These are phyloP conservation scores for Dendroctonus ponderosae DNA, from an alignment of 1,140 invertebrate genomes.

Conservation along the genomic window DNA sequence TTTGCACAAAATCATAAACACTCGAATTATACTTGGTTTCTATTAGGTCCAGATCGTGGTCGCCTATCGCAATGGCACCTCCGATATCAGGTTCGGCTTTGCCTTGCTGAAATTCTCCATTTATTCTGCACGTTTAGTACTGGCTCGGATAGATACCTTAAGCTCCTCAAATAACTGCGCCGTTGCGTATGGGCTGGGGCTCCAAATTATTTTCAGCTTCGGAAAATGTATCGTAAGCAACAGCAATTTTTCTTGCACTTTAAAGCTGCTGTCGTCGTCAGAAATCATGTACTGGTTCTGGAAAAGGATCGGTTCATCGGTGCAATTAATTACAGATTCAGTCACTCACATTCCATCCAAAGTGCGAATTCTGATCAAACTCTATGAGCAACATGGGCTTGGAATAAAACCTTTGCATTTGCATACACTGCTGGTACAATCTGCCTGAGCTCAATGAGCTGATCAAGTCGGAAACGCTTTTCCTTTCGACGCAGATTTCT, in stretches of 20 bases:
- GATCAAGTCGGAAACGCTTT: conserved; percentile 96
- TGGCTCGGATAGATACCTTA: conserved; percentile 57
- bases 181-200: conserved; percentile 89
- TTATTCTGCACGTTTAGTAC: no score
- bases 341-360: conserved; percentile 73
- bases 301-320: conserved; percentile 25
- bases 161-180: conserved; percentile 93
- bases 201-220: conserved; percentile 89
- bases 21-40: conserved; percentile 72
- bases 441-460: conserved; percentile 93
- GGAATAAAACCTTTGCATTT: conserved; percentile 85
- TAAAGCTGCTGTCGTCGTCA: conserved; percentile 70
- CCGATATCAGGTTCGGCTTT: conserved; percentile 73
- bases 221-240: conserved; percentile 95
- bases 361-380: conserved; percentile 93
- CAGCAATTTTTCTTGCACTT: conserved; percentile 80
- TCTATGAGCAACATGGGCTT: conserved; percentile 94
- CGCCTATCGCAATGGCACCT: conserved; percentile 67
- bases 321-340: neutral
- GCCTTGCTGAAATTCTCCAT: conserved; percentile 57
- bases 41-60: conserved; percentile 58
- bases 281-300: conserved; percentile 79
- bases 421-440: conserved; percentile 90
- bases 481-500: conserved; percentile 94
- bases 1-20: conserved; percentile 84